Base-by-base conservation (phyloP, 1,140 invertebrate species). In the Anastrepha obliqua region DNA sequence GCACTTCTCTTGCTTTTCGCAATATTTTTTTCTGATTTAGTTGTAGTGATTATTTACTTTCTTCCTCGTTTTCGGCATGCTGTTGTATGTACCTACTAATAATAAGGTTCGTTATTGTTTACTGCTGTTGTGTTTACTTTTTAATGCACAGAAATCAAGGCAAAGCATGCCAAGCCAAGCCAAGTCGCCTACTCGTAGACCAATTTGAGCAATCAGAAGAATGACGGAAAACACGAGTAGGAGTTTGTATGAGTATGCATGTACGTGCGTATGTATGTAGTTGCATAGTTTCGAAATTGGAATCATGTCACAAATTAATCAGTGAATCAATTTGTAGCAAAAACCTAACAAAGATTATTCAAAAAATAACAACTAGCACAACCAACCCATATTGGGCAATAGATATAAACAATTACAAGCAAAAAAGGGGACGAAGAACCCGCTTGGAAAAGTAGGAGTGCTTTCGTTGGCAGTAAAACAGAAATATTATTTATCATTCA, bases 291-390 rank as follows among this genome's bases (percentile, higher is more conserved):
- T 55, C 47, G 47, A 81, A 55, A 81, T 81, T 55, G 74, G 74
- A 81, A 81, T 81, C 74, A 81, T 81, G 74, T 81, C 74, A 81
- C 74, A 81, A 81, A 81, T 81, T 81, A 81, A 81, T 81, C 74
- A 81, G 74, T 81, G 47, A 81, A 81, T 29, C 74, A 81, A 81
- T 81, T 81, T 81, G 47, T 81, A 47, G 74, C 47, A 55, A 81
- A 81, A 51, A 81, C 51, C 74, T 55, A 55, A 67, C 64, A 67
- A 67, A 29, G 64, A 67, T 29, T 20, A 67, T 67, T 67, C 20
- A 67, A 67, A 67, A 67, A 67, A 67, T 13, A 39, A 67, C 15
- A 74, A n/a, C 2, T 47, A n/a, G 13, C 17, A 62, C 17, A 62
- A 62, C 5, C 42, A 74, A 62, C 5, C 42, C 44, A 74, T 47